phyloP scores from a whole-genome alignment of 1,140 invertebrate genomes.

The Tetranychus cinnabarinus region DNA sequence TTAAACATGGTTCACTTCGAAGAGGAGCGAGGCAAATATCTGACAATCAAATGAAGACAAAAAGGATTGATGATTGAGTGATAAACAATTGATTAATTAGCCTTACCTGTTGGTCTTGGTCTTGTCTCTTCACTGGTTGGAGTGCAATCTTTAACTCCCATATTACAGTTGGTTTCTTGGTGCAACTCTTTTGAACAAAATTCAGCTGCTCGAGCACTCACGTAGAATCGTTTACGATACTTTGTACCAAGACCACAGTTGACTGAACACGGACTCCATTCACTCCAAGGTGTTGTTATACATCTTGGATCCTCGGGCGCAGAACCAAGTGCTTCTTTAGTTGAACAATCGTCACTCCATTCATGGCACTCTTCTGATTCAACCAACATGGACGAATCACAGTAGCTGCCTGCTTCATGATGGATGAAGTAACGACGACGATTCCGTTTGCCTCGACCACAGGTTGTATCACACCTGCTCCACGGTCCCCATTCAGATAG shows the following conservation, averaged over 20 bases:
- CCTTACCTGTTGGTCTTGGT: not conserved
- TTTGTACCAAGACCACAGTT: conserved; percentile 30
- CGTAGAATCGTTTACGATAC: conserved; percentile 22
- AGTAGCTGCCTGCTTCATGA: conserved; percentile 8
- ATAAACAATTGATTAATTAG: not conserved
- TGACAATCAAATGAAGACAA: not conserved
- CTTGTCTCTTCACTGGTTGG: not conserved
- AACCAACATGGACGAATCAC: conserved; percentile 6
- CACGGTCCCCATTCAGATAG: conserved; percentile 29
- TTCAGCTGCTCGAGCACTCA: not conserved
- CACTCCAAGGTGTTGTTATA: conserved; percentile 23
- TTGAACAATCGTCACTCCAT: conserved; percentile 2
- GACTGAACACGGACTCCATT: conserved; percentile 31
- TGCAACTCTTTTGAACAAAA: not conserved
- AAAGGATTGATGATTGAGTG: not conserved
- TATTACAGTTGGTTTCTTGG: not conserved
- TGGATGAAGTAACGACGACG: conserved; percentile 17
- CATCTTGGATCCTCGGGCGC: conserved; percentile 11
- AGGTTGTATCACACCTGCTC: conserved; percentile 27
- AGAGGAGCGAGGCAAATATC: not conserved
- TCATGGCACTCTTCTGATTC: conserved; percentile 12
- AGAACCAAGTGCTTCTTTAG: not conserved
- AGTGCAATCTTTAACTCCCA: not conserved
- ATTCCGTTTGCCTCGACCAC: conserved; percentile 25
- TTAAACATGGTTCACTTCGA: not conserved